phyloP scores from a whole-genome alignment of 2,113 vertebrate genomes.

The Phyllostomus hastatus region DNA sequence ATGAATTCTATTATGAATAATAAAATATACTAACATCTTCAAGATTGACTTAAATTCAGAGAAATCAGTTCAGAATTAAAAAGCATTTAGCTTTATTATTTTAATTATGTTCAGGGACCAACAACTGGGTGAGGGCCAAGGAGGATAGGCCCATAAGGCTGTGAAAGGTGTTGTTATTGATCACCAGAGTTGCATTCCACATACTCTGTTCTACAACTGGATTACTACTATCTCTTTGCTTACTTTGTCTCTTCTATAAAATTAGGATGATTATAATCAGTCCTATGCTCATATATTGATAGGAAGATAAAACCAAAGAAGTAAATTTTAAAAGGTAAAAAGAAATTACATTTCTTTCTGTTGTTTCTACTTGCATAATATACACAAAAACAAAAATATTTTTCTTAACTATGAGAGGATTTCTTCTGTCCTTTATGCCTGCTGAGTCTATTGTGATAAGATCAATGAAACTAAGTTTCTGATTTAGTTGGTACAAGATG shows the following conservation, averaged over 20 bases:
- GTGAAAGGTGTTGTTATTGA: not conserved
- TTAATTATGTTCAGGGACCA: not conserved
- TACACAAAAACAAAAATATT: not conserved
- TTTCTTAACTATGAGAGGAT: not conserved
- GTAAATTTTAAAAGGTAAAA: not conserved
- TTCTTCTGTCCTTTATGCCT: not conserved
- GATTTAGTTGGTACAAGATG: not conserved
- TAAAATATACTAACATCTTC: not conserved
- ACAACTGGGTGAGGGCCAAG: not conserved
- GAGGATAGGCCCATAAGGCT: not conserved
- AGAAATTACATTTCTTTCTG: not conserved
- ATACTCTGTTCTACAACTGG: not conserved
- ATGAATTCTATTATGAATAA: not conserved
- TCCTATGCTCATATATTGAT: not conserved
- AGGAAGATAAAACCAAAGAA: not conserved
- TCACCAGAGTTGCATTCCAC: not conserved
- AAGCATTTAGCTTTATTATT: not conserved
- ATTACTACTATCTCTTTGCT: not conserved
- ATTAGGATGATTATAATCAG: not conserved
- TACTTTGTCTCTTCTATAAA: not conserved
- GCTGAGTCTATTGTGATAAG: not conserved
- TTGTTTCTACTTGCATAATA: not conserved
- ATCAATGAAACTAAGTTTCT: not conserved
- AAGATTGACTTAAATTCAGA: slow-evolving; percentile 20
- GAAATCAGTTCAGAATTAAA: not conserved